These are phyloP conservation scores for Colaptes auratus DNA, from an alignment of 2,113 vertebrate species.

Conservation along the genomic window DNA sequence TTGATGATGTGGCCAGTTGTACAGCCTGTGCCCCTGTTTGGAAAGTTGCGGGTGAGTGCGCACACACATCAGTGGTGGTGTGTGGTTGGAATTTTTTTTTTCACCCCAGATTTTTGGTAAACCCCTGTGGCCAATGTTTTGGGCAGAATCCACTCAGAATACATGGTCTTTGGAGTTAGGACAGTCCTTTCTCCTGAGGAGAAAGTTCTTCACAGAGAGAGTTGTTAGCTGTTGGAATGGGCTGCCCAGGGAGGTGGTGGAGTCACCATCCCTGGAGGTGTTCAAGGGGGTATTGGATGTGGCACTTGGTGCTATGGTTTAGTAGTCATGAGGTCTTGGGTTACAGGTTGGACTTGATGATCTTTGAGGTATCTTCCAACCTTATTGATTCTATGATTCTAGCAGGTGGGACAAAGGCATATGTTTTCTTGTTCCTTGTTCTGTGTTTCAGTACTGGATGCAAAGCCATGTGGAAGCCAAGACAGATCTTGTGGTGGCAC, in stretches of 20 bases:
- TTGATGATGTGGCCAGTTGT: rapidly evolving
- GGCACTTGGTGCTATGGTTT: too few relatives aligned
- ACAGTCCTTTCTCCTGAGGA: not conserved
- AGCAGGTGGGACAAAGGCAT: not conserved
- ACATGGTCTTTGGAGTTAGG: not conserved
- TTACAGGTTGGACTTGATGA: too few relatives aligned
- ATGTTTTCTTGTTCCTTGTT: not conserved
- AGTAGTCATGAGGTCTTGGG: too few relatives aligned
- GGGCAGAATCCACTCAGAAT: not conserved
- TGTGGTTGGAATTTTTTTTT: rapidly evolving
- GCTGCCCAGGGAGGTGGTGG: too few relatives aligned
- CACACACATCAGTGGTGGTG: rapidly evolving
- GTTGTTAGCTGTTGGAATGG: too few relatives aligned
- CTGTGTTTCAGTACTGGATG: not conserved
- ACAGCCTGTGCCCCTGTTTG: not conserved
- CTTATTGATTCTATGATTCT: not conserved
- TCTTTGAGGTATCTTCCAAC: too few relatives aligned
- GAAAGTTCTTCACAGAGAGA: too few relatives aligned
- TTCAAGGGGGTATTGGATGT: too few relatives aligned
- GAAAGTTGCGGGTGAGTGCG: not conserved
- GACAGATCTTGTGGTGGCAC: not conserved
- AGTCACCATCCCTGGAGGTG: too few relatives aligned
- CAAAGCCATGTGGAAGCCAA: not conserved
- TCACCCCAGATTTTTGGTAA: not conserved
- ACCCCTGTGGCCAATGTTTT: not conserved